Evolutionary conservation across 2,888 invertebrate genomes (phyloP), one percentile per base, ranked within the genome.

Genomic region (Iselma pallidipennis): DNA sequence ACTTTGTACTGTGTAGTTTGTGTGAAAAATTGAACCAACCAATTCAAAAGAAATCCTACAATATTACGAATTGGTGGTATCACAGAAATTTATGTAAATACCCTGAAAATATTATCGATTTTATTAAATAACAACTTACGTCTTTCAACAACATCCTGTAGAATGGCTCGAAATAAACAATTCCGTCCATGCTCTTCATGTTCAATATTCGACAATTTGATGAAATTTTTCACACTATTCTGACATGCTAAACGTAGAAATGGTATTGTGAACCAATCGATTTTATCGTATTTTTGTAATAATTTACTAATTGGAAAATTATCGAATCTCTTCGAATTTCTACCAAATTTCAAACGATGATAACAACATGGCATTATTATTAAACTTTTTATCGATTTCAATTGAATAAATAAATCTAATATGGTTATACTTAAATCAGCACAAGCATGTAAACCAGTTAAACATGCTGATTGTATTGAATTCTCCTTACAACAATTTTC

Each of bases 311-410:
- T 67, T 0, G 92, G 92, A 76, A 92, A 91, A 79, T 89, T 87
- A 25, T 80, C 77, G 71, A 91, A 91, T 60, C 73, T 74, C 66
- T 78, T 74, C n/a, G 55, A 57, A 23, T 45, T 57, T 25, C 70
- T 70, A 16, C 66, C 55, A 26, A 59, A 57, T 25, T 66, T 55
- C 19, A 59, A 52, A 79, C 90, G 89, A 76, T 93, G 92, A 73
- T 93, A 93, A 75, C 93, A 93, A 74, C 93, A 93, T 3, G 92
- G 90, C 85, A 92, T 88, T 12, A 92, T 82, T 49, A 89, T 83
- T 21, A 91, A 76, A 14, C 85, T 80, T 63, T 82, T 83, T 0
- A 87, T 87, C 31, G 80, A 78, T 6, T 82, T 74, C 77, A 89
- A 85, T 71, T 85, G 81, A 42, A 85, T 74, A 79, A 91, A 92